phyloP scores from a whole-genome alignment of 2,888 invertebrate species.

The Temnothorax ravouxi region DNA sequence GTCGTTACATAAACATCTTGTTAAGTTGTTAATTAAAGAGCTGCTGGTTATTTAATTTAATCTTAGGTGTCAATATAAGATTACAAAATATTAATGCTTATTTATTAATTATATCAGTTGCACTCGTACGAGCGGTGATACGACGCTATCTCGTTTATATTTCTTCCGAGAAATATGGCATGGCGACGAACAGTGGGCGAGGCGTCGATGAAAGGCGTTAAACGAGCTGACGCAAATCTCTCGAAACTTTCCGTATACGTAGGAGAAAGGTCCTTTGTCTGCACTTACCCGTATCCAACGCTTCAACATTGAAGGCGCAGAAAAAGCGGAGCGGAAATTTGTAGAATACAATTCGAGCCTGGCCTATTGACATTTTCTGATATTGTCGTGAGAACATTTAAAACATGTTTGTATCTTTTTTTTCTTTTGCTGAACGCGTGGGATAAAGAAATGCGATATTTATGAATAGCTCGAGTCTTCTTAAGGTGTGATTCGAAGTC shows the following conservation, averaged over 20 bases:
- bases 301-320: neutral
- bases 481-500: neutral
- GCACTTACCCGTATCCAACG: neutral
- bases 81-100: neutral
- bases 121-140: neutral
- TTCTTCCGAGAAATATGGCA: neutral
- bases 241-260: constrained; percentile 28
- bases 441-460: neutral
- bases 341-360: neutral
- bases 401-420: neutral
- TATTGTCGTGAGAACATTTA: neutral
- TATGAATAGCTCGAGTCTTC: neutral
- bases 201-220: constrained; percentile 37
- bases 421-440: neutral
- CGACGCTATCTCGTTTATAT: neutral
- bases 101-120: neutral
- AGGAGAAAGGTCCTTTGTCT: constrained; percentile 38
- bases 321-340: neutral
- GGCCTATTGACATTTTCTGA: neutral
- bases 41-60: neutral
- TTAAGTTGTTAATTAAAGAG: neutral
- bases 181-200: constrained; percentile 19
- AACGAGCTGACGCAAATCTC: constrained; percentile 36
- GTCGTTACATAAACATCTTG: neutral
- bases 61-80: neutral